Evolutionary conservation across 2,888 invertebrate genomes (phyloP).

Genomic region (Calameuta filiformis): DNA sequence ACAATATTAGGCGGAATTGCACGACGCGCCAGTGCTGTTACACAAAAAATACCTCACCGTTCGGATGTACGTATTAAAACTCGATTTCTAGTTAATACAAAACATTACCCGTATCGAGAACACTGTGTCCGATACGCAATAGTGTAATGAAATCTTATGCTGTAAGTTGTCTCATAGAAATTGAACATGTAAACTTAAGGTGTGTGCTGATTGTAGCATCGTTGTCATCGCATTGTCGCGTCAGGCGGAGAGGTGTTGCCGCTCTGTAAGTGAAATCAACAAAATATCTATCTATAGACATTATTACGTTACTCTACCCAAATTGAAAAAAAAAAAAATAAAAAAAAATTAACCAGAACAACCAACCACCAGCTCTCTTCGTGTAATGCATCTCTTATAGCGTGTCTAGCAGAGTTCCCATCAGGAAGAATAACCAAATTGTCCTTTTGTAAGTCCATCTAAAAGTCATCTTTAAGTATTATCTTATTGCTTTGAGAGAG

Average conservation of each 20-base stretch:
- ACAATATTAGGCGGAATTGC: slow-evolving; percentile 46
- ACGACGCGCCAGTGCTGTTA: slow-evolving; percentile 50
- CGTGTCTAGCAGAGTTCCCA: slow-evolving; percentile 37
- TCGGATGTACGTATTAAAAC: slow-evolving; percentile 60
- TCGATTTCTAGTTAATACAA: slow-evolving; percentile 47
- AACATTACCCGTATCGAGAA: slow-evolving; percentile 31
- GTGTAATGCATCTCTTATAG: slow-evolving; percentile 31
- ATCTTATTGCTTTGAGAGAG: slow-evolving; percentile 6
- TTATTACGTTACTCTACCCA: slow-evolving; percentile 17
- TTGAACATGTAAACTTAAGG: slow-evolving; percentile 55
- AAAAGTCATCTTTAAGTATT: slow-evolving; percentile 28
- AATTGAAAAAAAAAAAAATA: not conserved
- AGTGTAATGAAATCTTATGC: slow-evolving; percentile 47
- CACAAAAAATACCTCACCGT: slow-evolving; percentile 51
- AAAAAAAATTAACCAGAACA: slow-evolving; percentile 25
- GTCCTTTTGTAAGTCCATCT: slow-evolving; percentile 3
- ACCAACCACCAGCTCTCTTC: slow-evolving; percentile 33
- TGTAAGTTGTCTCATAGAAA: slow-evolving; percentile 57
- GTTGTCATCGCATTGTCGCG: slow-evolving; percentile 64
- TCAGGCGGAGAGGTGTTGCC: slow-evolving; percentile 65
- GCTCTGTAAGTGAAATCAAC: slow-evolving; percentile 65
- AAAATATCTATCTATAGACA: slow-evolving; percentile 43
- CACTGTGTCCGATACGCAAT: slow-evolving; percentile 32
- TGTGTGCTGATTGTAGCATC: slow-evolving; percentile 66
- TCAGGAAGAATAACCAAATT: not conserved